Base-by-base conservation (phyloP, 2,113 vertebrate genomes). In the Ahaetulla prasina region DNA sequence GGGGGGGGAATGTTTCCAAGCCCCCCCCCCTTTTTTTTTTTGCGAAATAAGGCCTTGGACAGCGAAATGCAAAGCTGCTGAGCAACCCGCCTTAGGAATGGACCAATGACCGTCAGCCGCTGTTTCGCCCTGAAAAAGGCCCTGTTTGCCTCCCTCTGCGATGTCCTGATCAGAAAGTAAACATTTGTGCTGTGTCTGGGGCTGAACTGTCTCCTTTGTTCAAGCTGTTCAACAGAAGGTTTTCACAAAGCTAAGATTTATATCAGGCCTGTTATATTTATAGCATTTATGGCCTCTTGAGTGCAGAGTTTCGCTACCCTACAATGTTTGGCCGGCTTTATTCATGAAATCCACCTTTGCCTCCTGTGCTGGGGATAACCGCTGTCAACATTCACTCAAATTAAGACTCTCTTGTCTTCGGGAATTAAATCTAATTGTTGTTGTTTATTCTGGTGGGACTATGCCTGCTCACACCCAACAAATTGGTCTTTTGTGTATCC, bases 11-110 rank as follows among this genome's bases (percentile, higher is more conserved):
- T 96, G 96, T 96, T 96, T 96, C 96, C 96, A 96, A 96, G 96
- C 92, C 96, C 95, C 96, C 54, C 22, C 22, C 22, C 6, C 20
- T 7, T 25, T 25, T 25, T 55, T 63, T 97, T 96, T 97, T 97
- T 97, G 96, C 96, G 97, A 97, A 97, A 97, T 96, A 95, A 97
- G 97, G 96, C 91, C 96, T 96, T 95, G 94, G 95, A 96, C 94
- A 94, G 96, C 95, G 96, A 96, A 85, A 96, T 74, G 96, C 94
- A 96, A 96, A 95, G 95, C 95, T 90, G 74, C 93, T 0, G 91
- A 96, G 96, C 96, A 8, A 97, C 96, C 95, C 96, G 93, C 94
- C 91, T 95, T 96, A 96, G 96, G 96, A 97, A 97, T 95, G 96
- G 96, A 96, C 96, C 96, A 96, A 96, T 96, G 95, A 94, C 94